A percentile compares a stretch with the other conserved stretches of the same genome.
Conservation (phyloP, 92 coral and sea anemone genomes). For the Umimayanthus chanpuru region DNA sequence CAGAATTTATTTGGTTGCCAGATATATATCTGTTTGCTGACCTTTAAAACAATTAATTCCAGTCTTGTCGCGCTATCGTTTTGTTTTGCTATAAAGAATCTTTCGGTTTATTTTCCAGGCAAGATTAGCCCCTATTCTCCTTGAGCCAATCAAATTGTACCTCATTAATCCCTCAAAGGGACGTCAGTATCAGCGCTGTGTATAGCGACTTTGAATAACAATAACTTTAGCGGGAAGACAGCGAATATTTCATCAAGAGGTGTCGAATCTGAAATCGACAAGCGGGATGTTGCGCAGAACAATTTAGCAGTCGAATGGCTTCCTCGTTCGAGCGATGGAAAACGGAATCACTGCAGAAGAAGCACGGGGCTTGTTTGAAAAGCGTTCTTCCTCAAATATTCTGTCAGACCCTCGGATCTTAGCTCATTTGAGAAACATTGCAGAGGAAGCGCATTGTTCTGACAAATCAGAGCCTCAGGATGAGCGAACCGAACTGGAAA, state of each 20-base stretch:
- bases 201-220: constrained; percentile 27
- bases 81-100: constrained; percentile 31
- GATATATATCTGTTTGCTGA: constrained; percentile 16
- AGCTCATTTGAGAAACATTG: constrained; percentile 93
- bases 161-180: constrained; percentile 32
- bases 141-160: constrained; percentile 22
- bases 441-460: constrained; percentile 95
- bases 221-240: constrained; percentile 4
- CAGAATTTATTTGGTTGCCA: constrained; percentile 2
- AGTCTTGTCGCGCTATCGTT: constrained; percentile 5
- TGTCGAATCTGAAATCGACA: constrained; percentile 27
- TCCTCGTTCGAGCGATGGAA: constrained; percentile 65
- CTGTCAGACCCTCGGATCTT: constrained; percentile 94
- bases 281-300: constrained; percentile 9
- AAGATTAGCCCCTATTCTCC: constrained; percentile 21
- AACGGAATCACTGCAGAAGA: constrained; percentile 67
- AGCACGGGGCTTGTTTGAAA: constrained; percentile 80
- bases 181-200: constrained; percentile 33
- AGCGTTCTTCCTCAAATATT: constrained; percentile 92
- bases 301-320: constrained; percentile 41
- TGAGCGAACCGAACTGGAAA: constrained; percentile 82
- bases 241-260: neutral
- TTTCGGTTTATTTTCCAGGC: constrained; percentile 9
- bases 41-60: constrained; percentile 21
- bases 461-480: constrained; percentile 73